A percentile compares a stretch with the other conserved stretches of the same genome.
Conservation (phyloP, 2,888 invertebrate genomes). For the Hecatera dysodea region DNA sequence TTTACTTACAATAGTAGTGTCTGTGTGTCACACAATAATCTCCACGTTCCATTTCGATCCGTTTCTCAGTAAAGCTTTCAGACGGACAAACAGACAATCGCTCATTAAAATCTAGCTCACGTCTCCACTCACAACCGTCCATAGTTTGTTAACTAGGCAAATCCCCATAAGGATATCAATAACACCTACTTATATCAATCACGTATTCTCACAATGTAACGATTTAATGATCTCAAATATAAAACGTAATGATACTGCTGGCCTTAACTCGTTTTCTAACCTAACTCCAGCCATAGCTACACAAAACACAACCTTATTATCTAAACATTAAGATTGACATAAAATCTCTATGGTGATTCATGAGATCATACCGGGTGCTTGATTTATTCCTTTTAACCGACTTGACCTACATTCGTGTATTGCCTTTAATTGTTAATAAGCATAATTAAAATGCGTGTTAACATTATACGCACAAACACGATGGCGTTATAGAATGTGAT, state of each 20-base stretch:
- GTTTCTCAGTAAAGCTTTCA: slow-evolving; percentile 15
- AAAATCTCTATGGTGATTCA: slow-evolving; percentile 70
- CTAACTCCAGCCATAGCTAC: slow-evolving; percentile 54
- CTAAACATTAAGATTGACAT: slow-evolving; percentile 67
- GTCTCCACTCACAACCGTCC: slow-evolving; percentile 25
- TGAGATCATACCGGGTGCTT: slow-evolving; percentile 88
- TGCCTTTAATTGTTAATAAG: slow-evolving; percentile 91
- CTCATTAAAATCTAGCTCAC: slow-evolving; percentile 53
- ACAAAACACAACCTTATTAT: slow-evolving; percentile 69
- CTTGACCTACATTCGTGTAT: slow-evolving; percentile 89
- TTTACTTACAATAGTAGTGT: background rate
- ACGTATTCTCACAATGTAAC: slow-evolving; percentile 74
- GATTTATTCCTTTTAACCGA: slow-evolving; percentile 90
- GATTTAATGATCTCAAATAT: slow-evolving; percentile 87
- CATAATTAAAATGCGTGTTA: slow-evolving; percentile 90
- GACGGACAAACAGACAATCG: slow-evolving; percentile 11
- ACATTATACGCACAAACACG: slow-evolving; percentile 71
- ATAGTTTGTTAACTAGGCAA: slow-evolving; percentile 46
- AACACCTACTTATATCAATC: slow-evolving; percentile 79
- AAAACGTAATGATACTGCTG: slow-evolving; percentile 84
- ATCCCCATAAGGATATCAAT: slow-evolving; percentile 66
- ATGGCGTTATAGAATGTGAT: slow-evolving; percentile 58
- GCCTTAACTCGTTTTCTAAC: slow-evolving; percentile 76
- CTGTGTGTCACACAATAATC: slow-evolving; percentile 9
- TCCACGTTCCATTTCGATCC: background rate